Conservation (phyloP, 1,140 invertebrate species). For the Harpegnathos saltator region DNA sequence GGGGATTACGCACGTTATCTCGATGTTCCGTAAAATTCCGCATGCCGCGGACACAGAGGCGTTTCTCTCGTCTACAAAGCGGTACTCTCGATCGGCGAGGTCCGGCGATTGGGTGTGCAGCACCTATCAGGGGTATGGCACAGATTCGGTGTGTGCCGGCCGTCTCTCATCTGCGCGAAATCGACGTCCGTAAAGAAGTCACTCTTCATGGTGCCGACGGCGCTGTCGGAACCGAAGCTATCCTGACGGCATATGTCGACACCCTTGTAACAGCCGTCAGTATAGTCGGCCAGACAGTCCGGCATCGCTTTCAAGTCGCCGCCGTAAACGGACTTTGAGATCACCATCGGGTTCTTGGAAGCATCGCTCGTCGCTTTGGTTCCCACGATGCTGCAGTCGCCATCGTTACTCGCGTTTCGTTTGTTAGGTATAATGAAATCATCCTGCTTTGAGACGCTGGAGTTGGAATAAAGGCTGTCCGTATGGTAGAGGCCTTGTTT, state of each 20-base stretch:
- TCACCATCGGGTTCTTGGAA: constrained; percentile 45
- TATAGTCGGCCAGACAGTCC: constrained; percentile 70
- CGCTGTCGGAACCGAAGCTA: constrained; percentile 83
- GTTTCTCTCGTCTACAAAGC: constrained; percentile 78
- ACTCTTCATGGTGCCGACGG: constrained; percentile 85
- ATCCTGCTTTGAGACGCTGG: constrained; percentile 63
- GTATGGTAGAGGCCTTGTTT: constrained; percentile 49
- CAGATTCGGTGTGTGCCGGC: constrained; percentile 76
- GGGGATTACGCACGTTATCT: constrained; percentile 39
- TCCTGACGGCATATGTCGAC: constrained; percentile 80
- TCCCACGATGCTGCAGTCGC: constrained; percentile 14
- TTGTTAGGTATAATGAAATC: constrained; percentile 33
- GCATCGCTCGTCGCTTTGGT: constrained; percentile 6
- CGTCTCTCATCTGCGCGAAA: constrained; percentile 80
- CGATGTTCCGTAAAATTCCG: constrained; percentile 8
- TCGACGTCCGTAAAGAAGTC: constrained; percentile 84
- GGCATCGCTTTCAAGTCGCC: constrained; percentile 57
- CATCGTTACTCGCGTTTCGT: constrained; percentile 40
- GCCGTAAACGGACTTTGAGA: constrained; percentile 54
- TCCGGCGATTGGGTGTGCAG: constrained; percentile 77
- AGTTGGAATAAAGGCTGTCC: constrained; percentile 68
- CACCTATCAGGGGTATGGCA: constrained; percentile 80
- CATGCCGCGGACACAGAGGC: not conserved
- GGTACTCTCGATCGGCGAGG: constrained; percentile 83
- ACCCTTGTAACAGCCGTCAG: constrained; percentile 76